Percentiles rank a stretch among this genome's conserved stretches.
These are phyloP conservation scores for Dynastes grantii DNA, from an alignment of 2,888 invertebrate genomes.

Conservation along the genomic window DNA sequence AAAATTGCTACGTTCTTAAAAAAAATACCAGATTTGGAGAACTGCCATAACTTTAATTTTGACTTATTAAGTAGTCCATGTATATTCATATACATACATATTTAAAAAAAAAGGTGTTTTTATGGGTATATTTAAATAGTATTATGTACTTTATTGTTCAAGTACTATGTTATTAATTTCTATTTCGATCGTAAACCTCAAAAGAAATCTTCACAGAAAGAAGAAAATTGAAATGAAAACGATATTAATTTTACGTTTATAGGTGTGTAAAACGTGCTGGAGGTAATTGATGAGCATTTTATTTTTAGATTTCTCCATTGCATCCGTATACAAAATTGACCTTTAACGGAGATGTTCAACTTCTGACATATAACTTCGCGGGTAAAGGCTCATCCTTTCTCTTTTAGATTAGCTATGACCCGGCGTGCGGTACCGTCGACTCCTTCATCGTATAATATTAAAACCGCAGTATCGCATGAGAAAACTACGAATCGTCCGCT, in stretches of 20 bases:
- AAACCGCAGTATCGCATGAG: slow-evolving; percentile 7
- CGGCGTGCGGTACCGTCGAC: slow-evolving; percentile 8
- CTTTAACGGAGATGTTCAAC: slow-evolving; percentile 40
- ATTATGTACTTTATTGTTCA: too few species aligned
- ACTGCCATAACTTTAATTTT: too few species aligned
- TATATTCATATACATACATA: too few species aligned
- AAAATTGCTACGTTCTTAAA: too few species aligned
- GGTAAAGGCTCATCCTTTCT: slow-evolving; percentile 42
- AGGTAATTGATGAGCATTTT: slow-evolving; percentile 1
- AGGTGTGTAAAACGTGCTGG: neutral
- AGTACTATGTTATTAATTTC: too few species aligned
- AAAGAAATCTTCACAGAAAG: neutral
- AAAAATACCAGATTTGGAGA: too few species aligned
- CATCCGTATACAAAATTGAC: slow-evolving; percentile 42
- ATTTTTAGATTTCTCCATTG: slow-evolving; percentile 33
- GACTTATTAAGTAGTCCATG: too few species aligned
- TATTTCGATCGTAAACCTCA: too few species aligned
- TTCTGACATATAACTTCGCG: slow-evolving; percentile 35
- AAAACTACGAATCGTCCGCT: slow-evolving; percentile 15
- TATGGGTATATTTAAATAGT: too few species aligned
- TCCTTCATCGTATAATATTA: neutral
- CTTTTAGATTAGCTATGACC: slow-evolving; percentile 31
- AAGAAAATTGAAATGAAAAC: slow-evolving; percentile 2
- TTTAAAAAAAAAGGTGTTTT: too few species aligned
- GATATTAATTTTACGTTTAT: neutral